Conservation (phyloP, 2,113 vertebrate species). For the Gorsachius goisagi region DNA sequence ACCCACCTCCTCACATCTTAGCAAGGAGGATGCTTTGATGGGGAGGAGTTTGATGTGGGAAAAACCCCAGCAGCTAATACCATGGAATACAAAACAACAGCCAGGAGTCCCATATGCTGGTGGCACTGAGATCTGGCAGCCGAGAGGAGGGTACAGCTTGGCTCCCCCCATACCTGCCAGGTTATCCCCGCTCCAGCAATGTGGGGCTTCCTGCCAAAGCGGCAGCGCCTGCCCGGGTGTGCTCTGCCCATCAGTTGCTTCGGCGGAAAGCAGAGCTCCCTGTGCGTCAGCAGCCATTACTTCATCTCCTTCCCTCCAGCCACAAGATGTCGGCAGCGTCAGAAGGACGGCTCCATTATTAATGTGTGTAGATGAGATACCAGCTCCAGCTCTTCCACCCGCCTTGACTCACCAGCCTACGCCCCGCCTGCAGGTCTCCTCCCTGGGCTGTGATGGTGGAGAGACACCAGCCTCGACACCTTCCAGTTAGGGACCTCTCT, state of each 20-base stretch:
- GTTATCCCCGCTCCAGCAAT: rapidly evolving
- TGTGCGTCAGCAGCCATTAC: conserved; percentile 3
- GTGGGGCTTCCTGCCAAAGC: background rate
- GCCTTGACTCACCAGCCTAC: background rate
- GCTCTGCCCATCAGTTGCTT: rapidly evolving
- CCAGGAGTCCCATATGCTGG: background rate
- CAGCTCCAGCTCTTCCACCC: background rate
- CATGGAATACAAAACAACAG: background rate
- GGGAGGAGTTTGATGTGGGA: background rate
- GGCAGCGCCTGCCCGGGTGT: rapidly evolving
- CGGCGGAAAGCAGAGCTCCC: background rate
- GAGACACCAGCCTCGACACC: background rate
- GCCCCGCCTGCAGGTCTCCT: background rate
- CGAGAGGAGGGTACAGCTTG: background rate
- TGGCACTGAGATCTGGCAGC: background rate
- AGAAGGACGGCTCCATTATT: background rate
- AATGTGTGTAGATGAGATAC: background rate
- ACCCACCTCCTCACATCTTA: background rate
- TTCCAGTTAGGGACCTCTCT: background rate
- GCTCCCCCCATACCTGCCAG: rapidly evolving
- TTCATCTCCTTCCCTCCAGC: background rate
- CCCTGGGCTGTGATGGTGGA: background rate
- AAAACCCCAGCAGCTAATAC: background rate
- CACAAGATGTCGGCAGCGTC: background rate
- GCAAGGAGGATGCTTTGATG: background rate